These are phyloP conservation scores for Lasioglossum zephyrum DNA, from an alignment of 2,888 invertebrate genomes.

Conservation along the genomic window DNA sequence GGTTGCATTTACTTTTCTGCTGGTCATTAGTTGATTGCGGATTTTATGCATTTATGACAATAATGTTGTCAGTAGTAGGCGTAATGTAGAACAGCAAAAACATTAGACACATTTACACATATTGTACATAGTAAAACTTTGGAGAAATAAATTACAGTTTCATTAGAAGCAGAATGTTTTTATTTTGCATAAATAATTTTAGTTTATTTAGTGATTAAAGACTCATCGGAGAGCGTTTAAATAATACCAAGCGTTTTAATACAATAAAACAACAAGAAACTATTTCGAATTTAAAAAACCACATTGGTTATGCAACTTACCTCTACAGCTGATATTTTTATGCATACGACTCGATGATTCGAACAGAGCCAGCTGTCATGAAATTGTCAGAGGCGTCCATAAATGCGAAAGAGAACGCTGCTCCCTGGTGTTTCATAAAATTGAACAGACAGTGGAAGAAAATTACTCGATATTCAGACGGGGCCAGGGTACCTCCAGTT, in stretches of 20 bases:
- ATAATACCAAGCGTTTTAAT: background rate
- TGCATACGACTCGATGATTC: background rate
- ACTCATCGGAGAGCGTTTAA: background rate
- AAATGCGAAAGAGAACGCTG: background rate
- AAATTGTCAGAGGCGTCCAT: background rate
- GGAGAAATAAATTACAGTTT: too few species aligned
- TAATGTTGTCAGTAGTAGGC: too few species aligned
- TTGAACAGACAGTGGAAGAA: background rate
- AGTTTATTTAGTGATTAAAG: background rate
- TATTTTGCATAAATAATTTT: too few species aligned
- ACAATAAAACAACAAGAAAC: background rate
- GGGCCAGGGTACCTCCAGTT: background rate
- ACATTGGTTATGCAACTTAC: background rate
- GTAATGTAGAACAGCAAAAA: too few species aligned
- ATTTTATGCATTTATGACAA: too few species aligned
- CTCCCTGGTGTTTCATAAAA: background rate
- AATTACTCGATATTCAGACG: background rate
- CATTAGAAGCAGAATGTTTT: too few species aligned
- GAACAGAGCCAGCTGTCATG: background rate
- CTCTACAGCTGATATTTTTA: background rate
- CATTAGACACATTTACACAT: too few species aligned
- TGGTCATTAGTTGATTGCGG: background rate
- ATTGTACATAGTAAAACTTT: too few species aligned
- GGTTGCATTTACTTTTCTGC: background rate
- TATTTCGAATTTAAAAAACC: background rate